Conservation (phyloP, 2,113 vertebrate genomes). For the Stigmatopora nigra region DNA sequence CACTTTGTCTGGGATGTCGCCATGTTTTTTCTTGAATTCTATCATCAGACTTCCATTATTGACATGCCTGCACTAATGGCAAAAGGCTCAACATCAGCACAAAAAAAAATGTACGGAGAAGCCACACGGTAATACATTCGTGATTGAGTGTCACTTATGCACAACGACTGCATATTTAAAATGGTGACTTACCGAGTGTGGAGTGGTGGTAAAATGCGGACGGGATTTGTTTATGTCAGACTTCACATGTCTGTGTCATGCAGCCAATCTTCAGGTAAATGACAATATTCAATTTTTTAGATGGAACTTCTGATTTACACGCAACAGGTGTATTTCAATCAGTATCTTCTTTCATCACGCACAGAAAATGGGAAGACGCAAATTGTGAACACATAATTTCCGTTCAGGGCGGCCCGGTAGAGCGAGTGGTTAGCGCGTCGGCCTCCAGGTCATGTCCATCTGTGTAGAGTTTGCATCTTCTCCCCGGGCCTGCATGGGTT, state of each 20-base stretch:
- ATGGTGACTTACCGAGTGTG: slow-evolving; percentile 24
- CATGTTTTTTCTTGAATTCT: not conserved
- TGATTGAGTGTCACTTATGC: slow-evolving; percentile 20
- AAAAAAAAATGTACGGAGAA: slow-evolving; percentile 14
- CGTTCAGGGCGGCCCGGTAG: no score
- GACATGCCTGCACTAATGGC: slow-evolving; percentile 1
- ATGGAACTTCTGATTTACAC: no score
- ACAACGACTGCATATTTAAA: slow-evolving; percentile 27
- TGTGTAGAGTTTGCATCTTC: no score
- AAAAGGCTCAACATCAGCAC: slow-evolving; percentile 16
- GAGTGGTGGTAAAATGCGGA: slow-evolving; percentile 5
- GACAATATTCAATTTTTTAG: no score
- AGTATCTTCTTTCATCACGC: no score
- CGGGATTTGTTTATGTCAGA: not conserved
- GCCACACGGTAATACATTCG: slow-evolving; percentile 29
- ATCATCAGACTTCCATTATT: slow-evolving; percentile 19
- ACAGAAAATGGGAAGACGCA: no score
- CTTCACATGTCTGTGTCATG: not conserved
- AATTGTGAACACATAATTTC: no score
- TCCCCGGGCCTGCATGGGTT: no score
- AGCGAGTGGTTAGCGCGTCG: no score
- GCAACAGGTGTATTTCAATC: no score
- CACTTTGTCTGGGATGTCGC: slow-evolving; percentile 7
- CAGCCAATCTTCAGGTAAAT: no score
- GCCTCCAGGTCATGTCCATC: no score